Conservation (phyloP, 2,888 invertebrate genomes). For the Acanthoscelides obtectus region DNA sequence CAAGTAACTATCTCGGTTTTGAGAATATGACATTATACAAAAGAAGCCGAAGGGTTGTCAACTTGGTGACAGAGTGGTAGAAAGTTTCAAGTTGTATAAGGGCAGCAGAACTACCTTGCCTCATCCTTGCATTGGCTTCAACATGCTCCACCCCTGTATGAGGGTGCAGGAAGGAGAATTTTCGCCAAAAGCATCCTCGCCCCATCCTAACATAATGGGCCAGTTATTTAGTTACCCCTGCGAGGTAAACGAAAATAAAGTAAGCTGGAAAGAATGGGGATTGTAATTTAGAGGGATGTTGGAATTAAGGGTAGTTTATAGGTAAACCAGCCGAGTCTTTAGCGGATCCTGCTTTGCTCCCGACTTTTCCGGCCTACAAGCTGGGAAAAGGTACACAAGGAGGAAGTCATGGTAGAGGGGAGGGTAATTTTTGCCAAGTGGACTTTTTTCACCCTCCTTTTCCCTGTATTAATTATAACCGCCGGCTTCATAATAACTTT, state of each 20-base stretch:
- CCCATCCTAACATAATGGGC: constrained; percentile 46
- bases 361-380: constrained; percentile 14
- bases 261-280: constrained; percentile 50
- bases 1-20: too few species aligned
- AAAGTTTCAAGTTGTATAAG: too few species aligned
- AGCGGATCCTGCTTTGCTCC: constrained; percentile 38
- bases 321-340: constrained; percentile 48
- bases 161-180: constrained; percentile 31
- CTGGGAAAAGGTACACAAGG: background rate
- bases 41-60: too few species aligned
- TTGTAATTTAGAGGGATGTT: constrained; percentile 52
- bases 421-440: background rate
- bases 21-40: too few species aligned
- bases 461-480: background rate
- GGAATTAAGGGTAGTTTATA: constrained; percentile 53
- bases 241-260: constrained; percentile 46
- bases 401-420: background rate
- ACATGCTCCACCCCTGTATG: background rate
- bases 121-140: background rate
- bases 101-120: too few species aligned
- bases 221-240: constrained; percentile 49
- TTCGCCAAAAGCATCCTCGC: constrained; percentile 27
- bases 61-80: too few species aligned
- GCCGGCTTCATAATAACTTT: constrained; percentile 30
- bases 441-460: background rate